A percentile compares a stretch with the other conserved stretches of the same genome.
phyloP scores from a whole-genome alignment of 2,113 vertebrate species.

The Caranx ignobilis region DNA sequence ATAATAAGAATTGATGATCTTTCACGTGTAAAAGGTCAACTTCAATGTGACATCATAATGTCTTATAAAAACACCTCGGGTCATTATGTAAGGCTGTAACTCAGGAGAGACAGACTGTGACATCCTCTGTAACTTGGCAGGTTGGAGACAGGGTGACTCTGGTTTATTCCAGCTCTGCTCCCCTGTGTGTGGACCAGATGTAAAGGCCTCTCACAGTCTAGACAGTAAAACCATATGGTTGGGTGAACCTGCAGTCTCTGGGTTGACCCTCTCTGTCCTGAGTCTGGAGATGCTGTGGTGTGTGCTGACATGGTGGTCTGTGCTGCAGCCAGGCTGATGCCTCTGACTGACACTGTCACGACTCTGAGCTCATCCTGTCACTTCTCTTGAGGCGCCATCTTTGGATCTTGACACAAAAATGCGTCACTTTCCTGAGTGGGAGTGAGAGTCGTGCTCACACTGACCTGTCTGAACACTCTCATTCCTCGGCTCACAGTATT shows the following conservation, averaged over 20 bases:
- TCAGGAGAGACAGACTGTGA: too few relatives aligned
- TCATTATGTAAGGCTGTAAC: too few relatives aligned
- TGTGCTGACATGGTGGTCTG: not conserved
- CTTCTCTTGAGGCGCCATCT: constrained; percentile 10
- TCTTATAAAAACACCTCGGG: too few relatives aligned
- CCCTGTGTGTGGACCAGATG: too few relatives aligned
- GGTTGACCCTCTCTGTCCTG: constrained; percentile 15
- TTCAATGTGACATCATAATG: too few relatives aligned
- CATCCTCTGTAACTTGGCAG: too few relatives aligned
- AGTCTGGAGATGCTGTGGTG: constrained; percentile 22
- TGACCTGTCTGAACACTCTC: not conserved
- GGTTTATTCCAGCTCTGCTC: too few relatives aligned
- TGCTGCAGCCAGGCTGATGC: constrained; percentile 1
- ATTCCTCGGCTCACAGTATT: not conserved
- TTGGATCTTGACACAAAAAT: constrained; percentile 12
- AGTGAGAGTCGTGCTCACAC: not conserved
- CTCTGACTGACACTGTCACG: constrained; percentile 11
- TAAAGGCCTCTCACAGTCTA: too few relatives aligned
- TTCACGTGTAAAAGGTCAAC: too few relatives aligned
- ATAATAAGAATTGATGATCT: too few relatives aligned
- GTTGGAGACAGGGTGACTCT: too few relatives aligned
- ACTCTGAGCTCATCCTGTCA: constrained; percentile 32
- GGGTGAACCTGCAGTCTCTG: not conserved
- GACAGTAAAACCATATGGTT: too few relatives aligned
- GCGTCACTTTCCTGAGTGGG: constrained; percentile 15